Conservation (phyloP, 2,113 vertebrate genomes). For the Pipra filicauda region DNA sequence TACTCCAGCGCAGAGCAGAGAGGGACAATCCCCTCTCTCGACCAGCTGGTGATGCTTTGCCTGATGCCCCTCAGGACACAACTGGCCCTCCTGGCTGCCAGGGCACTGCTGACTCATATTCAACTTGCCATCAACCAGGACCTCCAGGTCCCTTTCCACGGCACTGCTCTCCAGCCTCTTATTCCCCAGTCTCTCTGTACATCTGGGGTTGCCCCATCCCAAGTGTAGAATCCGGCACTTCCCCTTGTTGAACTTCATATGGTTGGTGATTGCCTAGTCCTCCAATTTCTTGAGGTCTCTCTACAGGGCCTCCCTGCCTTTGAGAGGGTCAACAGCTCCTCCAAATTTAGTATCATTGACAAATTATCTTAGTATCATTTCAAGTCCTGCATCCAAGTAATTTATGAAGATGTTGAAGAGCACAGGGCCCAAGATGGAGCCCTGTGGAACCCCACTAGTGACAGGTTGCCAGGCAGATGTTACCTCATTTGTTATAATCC, state of each 20-base stretch:
- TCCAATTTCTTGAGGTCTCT: not conserved
- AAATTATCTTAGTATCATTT: not conserved
- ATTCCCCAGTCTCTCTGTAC: not conserved
- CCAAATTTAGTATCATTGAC: not conserved
- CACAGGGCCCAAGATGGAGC: not conserved
- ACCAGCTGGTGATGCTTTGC: not conserved
- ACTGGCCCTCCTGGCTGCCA: not conserved
- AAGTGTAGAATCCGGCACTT: not conserved
- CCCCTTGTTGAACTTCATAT: not conserved
- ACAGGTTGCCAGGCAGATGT: not conserved
- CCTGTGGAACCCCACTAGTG: not conserved
- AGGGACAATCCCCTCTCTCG: not conserved
- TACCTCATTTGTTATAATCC: not conserved
- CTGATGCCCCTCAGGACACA: not conserved
- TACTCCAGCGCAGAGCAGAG: not conserved
- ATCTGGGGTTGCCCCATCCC: not conserved
- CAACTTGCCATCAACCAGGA: not conserved
- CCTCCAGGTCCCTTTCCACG: not conserved
- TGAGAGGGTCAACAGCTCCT: not conserved
- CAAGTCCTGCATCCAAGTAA: not conserved
- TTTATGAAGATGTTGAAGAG: not conserved
- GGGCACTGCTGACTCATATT: not conserved
- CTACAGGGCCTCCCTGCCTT: not conserved
- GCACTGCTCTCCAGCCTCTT: not conserved
- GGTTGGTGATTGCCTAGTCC: not conserved